Percentiles rank a stretch among this genome's conserved stretches.
These are phyloP conservation scores for Bungarus multicinctus DNA, from an alignment of 2,113 vertebrate genomes.

Conservation along the genomic window DNA sequence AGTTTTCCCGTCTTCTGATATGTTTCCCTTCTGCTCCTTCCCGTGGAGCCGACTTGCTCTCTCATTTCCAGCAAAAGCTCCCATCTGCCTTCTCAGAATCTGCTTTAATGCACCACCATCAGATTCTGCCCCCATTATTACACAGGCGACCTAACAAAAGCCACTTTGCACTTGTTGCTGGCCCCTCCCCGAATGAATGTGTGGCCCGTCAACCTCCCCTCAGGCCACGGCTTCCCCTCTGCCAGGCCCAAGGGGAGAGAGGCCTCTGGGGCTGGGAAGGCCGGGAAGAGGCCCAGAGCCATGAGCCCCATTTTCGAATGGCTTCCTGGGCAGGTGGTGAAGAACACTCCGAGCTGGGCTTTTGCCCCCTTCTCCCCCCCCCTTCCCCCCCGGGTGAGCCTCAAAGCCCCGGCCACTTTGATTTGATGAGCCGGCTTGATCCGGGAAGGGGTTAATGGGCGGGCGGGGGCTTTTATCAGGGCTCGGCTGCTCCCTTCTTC, in stretches of 20 bases:
- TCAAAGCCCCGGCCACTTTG: too few species aligned
- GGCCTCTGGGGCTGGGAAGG: background rate
- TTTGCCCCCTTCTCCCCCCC: constrained; percentile 59
- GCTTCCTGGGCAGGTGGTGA: constrained; percentile 74
- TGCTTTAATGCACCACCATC: constrained; percentile 2
- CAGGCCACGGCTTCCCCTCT: constrained; percentile 41
- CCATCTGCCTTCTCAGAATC: background rate
- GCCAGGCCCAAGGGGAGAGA: constrained; percentile 23
- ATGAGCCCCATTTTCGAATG: constrained; percentile 60
- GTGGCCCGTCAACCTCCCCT: constrained; percentile 26
- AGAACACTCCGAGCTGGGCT: constrained; percentile 55
- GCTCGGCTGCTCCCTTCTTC: too few species aligned
- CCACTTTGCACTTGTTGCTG: background rate
- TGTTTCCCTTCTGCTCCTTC: background rate
- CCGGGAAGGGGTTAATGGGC: constrained; percentile 1
- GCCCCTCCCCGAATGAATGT: background rate
- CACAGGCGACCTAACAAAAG: background rate
- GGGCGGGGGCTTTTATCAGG: background rate
- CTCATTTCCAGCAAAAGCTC: background rate
- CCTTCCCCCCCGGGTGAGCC: too few species aligned
- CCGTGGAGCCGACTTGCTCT: background rate
- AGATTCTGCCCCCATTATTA: background rate
- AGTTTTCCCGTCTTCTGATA: background rate
- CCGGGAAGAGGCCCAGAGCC: constrained; percentile 43
- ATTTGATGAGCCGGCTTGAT: constrained; percentile 42